Conservation (phyloP, 2,797 vertebrate species). For the Neomorphus geoffroyi region DNA sequence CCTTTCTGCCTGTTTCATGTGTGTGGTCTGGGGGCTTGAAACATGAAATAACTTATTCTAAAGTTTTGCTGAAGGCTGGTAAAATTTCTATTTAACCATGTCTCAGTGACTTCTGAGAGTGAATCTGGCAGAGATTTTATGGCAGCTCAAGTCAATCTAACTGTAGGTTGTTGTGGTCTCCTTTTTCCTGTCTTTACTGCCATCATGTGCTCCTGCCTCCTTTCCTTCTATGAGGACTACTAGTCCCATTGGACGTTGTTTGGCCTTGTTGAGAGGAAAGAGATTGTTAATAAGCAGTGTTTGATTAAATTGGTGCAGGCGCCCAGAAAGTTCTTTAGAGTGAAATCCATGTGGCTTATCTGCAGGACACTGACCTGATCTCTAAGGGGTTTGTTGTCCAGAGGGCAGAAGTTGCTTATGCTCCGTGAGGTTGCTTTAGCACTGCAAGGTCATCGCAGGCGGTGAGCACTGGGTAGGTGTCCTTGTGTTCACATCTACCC, state of each 20-base stretch:
- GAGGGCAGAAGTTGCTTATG: background rate
- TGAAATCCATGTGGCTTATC: background rate
- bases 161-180: background rate
- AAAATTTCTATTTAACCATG: background rate
- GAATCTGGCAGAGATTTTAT: background rate
- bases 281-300: background rate
- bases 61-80: background rate
- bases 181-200: background rate
- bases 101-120: background rate
- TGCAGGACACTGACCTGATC: background rate
- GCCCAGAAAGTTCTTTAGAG: background rate
- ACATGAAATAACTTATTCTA: background rate
- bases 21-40: background rate
- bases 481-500: fast-evolving
- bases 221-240: background rate
- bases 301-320: background rate
- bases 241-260: background rate
- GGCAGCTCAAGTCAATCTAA: background rate
- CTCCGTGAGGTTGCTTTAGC: background rate
- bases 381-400: background rate
- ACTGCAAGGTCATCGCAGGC: background rate
- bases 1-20: background rate
- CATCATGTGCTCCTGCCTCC: background rate
- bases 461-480: background rate
- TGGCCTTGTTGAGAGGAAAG: background rate